Conservation (phyloP, 2,888 invertebrate species). For the Ctena decussata region DNA sequence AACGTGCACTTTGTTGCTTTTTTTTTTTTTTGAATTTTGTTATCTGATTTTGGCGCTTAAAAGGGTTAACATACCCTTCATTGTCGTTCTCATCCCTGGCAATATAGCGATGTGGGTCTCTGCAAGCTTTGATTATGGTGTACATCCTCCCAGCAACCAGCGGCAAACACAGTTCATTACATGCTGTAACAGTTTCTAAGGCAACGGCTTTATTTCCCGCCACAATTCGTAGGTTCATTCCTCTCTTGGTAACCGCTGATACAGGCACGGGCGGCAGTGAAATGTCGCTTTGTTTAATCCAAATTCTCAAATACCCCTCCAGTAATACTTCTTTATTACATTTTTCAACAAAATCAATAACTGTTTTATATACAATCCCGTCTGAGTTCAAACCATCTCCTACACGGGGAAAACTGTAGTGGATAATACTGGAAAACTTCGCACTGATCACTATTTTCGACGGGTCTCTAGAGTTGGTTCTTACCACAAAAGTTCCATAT, state of each 20-base stretch:
- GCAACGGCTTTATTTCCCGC: constrained; percentile 53
- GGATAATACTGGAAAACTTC: constrained; percentile 43
- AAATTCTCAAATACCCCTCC: constrained; percentile 44
- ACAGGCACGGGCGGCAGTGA: constrained; percentile 28
- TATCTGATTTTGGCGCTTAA: too few relatives aligned
- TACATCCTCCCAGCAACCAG: constrained; percentile 42
- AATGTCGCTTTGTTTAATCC: constrained; percentile 54
- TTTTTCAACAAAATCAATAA: constrained; percentile 54
- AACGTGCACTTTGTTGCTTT: too few relatives aligned
- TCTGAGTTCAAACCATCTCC: constrained; percentile 50
- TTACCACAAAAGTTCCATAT: constrained; percentile 49
- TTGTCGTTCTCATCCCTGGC: constrained; percentile 48
- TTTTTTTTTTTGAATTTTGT: too few relatives aligned
- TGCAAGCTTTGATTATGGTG: constrained; percentile 50
- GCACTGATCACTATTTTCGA: constrained; percentile 57
- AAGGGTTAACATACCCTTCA: constrained; percentile 63
- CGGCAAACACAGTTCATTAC: constrained; percentile 41
- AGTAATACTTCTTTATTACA: constrained; percentile 45
- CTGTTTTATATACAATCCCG: constrained; percentile 41
- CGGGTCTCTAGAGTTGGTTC: constrained; percentile 44
- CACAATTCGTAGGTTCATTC: constrained; percentile 51
- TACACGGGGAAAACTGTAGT: constrained; percentile 52
- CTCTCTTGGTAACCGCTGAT: constrained; percentile 31
- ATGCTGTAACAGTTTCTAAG: constrained; percentile 34
- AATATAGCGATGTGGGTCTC: constrained; percentile 57